Conservation (phyloP, 1,140 invertebrate genomes). For the Bombus confusus region DNA sequence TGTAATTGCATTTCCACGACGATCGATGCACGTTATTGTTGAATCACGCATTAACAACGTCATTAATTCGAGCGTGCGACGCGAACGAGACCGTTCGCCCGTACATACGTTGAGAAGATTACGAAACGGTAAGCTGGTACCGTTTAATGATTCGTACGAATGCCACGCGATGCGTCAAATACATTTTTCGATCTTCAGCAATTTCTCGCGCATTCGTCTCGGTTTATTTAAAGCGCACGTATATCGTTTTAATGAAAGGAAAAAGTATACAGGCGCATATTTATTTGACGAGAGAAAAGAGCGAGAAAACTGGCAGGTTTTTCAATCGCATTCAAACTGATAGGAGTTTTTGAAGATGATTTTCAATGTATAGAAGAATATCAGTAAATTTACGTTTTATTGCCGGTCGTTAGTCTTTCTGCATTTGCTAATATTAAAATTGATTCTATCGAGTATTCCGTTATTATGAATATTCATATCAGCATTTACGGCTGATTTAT, state of each 20-base stretch:
- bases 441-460: background rate
- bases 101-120: constrained; percentile 33
- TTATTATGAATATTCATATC: constrained; percentile 4
- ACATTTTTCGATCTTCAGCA: background rate
- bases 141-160: constrained; percentile 27
- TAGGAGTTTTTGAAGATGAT: background rate
- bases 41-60: constrained; percentile 47
- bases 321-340: background rate
- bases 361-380: background rate
- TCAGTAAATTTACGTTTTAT: background rate
- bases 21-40: constrained; percentile 48
- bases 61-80: constrained; percentile 40
- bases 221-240: background rate
- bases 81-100: constrained; percentile 23
- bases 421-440: no score
- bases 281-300: background rate
- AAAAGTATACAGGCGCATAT: background rate
- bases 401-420: no score
- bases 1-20: constrained; percentile 37
- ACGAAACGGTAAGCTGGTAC: constrained; percentile 5
- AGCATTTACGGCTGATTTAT: background rate
- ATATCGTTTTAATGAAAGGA: background rate
- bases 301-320: no score
- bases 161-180: background rate
- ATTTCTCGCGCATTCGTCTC: background rate